These are phyloP conservation scores for Erythrolamprus reginae DNA, from an alignment of 2,113 vertebrate species.

Conservation along the genomic window DNA sequence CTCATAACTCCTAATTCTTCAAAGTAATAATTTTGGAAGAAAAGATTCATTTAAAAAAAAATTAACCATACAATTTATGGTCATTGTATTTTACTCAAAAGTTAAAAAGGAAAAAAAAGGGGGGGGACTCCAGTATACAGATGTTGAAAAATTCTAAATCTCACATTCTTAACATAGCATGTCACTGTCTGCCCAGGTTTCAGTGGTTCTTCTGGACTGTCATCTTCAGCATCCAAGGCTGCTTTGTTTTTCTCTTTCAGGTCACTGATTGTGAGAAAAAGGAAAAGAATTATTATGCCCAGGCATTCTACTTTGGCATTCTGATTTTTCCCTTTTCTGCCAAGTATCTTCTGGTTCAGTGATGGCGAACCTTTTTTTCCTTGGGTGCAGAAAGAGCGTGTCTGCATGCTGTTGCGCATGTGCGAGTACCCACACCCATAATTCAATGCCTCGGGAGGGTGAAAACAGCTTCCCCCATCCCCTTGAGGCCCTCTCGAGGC, in stretches of 20 bases:
- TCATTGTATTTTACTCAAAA: background rate
- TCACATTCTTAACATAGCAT: slow-evolving; percentile 89
- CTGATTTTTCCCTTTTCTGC: background rate
- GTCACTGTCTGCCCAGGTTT: slow-evolving; percentile 73
- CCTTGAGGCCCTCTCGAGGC: too few species aligned
- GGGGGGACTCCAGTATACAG: background rate
- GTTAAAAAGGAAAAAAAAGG: background rate
- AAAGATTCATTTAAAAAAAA: too few species aligned
- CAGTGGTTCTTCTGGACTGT: slow-evolving; percentile 49
- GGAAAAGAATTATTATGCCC: background rate
- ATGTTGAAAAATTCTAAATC: background rate
- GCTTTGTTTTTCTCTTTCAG: slow-evolving; percentile 44
- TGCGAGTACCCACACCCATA: too few species aligned
- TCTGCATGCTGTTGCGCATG: too few species aligned
- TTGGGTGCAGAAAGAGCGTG: too few species aligned
- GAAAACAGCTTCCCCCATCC: too few species aligned
- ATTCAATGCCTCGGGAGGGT: too few species aligned
- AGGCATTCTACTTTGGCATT: background rate
- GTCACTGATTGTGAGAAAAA: slow-evolving; percentile 68
- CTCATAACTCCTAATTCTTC: background rate
- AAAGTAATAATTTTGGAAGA: background rate
- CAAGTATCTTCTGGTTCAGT: background rate
- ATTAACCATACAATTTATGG: background rate
- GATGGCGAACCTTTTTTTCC: too few species aligned
- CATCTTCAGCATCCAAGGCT: slow-evolving; percentile 44